Base-by-base conservation (phyloP, 2,888 invertebrate species). In the Dione vanillae region DNA sequence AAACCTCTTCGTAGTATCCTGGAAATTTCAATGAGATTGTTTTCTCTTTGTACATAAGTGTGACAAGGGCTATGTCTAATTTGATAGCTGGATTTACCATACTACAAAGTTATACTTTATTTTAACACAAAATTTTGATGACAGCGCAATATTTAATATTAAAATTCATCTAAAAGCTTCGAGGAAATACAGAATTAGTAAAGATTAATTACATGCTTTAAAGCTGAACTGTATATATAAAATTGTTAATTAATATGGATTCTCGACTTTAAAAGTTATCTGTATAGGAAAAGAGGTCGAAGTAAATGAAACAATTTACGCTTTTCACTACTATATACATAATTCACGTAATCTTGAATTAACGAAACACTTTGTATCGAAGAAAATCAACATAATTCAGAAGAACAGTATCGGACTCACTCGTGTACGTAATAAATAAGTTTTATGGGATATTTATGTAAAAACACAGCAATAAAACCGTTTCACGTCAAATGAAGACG, bases 371-470 rank as follows among this genome's bases (percentile, higher is more conserved):
- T 56, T 56, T 37, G n/a, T n/a, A 14, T 69, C 49, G 10, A 45
- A 67, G 62, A 69, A 52, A 70, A 67, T 67, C 47, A 19, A 12
- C 41, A 70, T 70, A 67, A 67, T 70, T 72, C 65, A 67, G 43
- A 45, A 61, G 52, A 49, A 66, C 59, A 67, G 65, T 73, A 70
- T 70, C 70, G 40, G 65, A 52, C 11, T 52, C 58, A 65, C 61
- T 70, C 45, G 54, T 43, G 70, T 19, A 61, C 72, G 78, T 77
- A 66, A 88, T 89, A 88, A 88, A 88, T 88, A 86, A 84, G 82
- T 82, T 87, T 89, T 87, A 89, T 87, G 85, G 75, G 82, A 78
- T 82, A 78, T 85, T 87, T 87, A 88, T 88, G 88, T 87, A 86
- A 88, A 87, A 87, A 85, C 83, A 86, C 67, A 76, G 85, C 82